phyloP scores from a whole-genome alignment of 2,888 invertebrate genomes.

The Leptura quadrifasciata region DNA sequence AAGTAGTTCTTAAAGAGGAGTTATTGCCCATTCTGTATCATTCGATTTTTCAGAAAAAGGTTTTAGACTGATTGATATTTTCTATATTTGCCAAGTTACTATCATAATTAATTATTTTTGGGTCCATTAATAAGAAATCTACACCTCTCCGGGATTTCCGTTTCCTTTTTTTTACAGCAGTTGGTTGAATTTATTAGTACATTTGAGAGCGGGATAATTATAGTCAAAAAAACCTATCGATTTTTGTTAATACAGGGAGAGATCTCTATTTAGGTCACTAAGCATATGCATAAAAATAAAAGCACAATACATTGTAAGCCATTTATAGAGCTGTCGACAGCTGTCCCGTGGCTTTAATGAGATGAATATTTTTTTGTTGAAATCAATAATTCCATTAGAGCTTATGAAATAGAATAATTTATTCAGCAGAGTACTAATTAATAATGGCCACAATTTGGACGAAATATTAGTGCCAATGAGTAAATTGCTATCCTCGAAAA shows the following conservation, averaged over 20 bases:
- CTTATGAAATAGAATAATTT: too few species aligned
- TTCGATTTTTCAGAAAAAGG: conserved; percentile 2
- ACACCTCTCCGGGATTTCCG: neutral
- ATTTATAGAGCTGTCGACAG: neutral
- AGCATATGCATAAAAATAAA: neutral
- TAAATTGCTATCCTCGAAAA: too few species aligned
- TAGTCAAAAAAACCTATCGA: neutral
- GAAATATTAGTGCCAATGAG: too few species aligned
- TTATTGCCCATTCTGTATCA: conserved; percentile 1
- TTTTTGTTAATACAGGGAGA: neutral
- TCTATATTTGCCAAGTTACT: conserved; percentile 3
- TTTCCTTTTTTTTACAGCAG: neutral
- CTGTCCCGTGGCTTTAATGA: neutral
- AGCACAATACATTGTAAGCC: neutral
- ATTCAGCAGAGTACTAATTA: too few species aligned
- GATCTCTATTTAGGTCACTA: neutral
- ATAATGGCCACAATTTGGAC: too few species aligned
- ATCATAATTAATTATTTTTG: neutral
- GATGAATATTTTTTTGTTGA: too few species aligned
- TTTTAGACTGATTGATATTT: conserved; percentile 20
- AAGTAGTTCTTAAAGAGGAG: neutral
- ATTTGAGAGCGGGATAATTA: neutral
- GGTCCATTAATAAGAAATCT: neutral
- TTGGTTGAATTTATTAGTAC: neutral
- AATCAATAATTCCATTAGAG: too few species aligned